A percentile compares a stretch with the other conserved stretches of the same genome.
Conservation (phyloP, 2,888 invertebrate species). For the Dendrolimus houi region DNA sequence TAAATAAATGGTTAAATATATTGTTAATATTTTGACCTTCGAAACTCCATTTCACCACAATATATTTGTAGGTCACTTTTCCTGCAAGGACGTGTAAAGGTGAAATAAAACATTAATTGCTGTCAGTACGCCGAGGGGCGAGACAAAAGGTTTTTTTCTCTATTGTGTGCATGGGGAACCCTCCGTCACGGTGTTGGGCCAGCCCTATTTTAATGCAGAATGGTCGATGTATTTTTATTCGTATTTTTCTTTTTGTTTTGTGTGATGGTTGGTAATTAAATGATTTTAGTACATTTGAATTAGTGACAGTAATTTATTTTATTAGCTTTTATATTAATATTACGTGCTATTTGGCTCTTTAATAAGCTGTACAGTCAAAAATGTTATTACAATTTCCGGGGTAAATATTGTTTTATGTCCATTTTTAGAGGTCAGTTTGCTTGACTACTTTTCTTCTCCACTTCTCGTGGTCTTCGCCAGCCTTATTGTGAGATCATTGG, state of each 20-base stretch:
- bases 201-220: slow-evolving; percentile 23
- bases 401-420: too few relatives aligned
- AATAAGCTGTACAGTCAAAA: too few relatives aligned
- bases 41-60: too few relatives aligned
- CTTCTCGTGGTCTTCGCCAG: too few relatives aligned
- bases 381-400: too few relatives aligned
- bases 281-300: slow-evolving; percentile 3
- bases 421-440: too few relatives aligned
- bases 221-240: slow-evolving; percentile 8
- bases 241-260: slow-evolving; percentile 1
- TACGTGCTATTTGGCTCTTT: too few relatives aligned
- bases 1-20: too few relatives aligned
- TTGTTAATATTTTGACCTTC: too few relatives aligned
- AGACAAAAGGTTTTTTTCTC: slow-evolving; percentile 63
- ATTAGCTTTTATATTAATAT: background rate
- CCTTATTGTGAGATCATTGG: too few relatives aligned
- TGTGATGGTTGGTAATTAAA: slow-evolving; percentile 1
- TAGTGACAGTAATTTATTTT: background rate
- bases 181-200: slow-evolving; percentile 50
- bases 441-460: too few relatives aligned
- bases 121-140: slow-evolving; percentile 50
- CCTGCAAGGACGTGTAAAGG: slow-evolving; percentile 33
- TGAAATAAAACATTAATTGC: slow-evolving; percentile 70
- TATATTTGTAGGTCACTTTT: background rate
- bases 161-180: slow-evolving; percentile 53